These are phyloP conservation scores for Sepioteuthis lessoniana DNA, from an alignment of 2,888 invertebrate species.

Conservation along the genomic window DNA sequence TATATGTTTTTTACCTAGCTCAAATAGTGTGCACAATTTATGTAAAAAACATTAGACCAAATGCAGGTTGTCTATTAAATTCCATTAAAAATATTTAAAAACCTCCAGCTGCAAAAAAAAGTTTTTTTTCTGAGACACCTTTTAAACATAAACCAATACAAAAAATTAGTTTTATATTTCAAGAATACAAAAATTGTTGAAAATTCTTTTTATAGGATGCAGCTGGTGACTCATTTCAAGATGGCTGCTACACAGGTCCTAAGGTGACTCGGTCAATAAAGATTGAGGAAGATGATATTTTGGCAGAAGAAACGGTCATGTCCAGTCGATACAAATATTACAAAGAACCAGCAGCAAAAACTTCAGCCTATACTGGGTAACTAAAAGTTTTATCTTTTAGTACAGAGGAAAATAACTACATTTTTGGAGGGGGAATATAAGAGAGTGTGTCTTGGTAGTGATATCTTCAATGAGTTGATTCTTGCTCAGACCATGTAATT, in stretches of 20 bases:
- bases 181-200: neutral
- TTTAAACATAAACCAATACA: too few relatives aligned
- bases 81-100: too few relatives aligned
- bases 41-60: too few relatives aligned
- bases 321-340: neutral
- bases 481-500: neutral
- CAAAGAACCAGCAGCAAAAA: too few relatives aligned
- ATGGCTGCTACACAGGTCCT: neutral
- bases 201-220: neutral
- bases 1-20: too few relatives aligned
- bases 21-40: too few relatives aligned
- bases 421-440: too few relatives aligned
- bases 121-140: too few relatives aligned
- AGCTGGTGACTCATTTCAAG: neutral
- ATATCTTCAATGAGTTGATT: neutral
- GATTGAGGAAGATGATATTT: neutral
- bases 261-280: neutral
- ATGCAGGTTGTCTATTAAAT: too few relatives aligned
- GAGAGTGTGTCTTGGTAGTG: neutral
- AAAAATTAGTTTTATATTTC: neutral
- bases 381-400: neutral
- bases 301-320: neutral
- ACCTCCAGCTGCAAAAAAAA: too few relatives aligned
- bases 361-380: neutral
- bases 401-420: neutral